These are phyloP conservation scores for Sarcophaga caerulescens DNA, from an alignment of 2,888 invertebrate genomes.

Conservation along the genomic window DNA sequence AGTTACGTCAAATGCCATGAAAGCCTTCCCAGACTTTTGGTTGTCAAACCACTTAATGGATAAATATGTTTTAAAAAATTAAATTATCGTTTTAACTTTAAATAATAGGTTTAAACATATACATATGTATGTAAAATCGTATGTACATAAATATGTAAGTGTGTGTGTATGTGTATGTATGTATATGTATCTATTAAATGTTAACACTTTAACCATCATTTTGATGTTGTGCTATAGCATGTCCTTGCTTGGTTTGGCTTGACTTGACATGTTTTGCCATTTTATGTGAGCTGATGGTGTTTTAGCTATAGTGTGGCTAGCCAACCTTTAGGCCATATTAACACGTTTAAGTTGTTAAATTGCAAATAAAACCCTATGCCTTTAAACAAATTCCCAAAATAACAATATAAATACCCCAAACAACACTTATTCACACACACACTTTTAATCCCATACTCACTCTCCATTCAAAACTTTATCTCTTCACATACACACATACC, in stretches of 20 bases:
- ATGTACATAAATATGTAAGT: too few species aligned
- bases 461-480: not conserved
- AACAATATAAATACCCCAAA: slow-evolving; percentile 48
- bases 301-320: slow-evolving; percentile 8
- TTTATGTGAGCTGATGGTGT: not conserved
- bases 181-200: slow-evolving; percentile 14
- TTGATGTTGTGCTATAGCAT: not conserved
- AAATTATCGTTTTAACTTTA: not conserved
- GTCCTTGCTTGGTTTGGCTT: not conserved
- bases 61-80: too few species aligned
- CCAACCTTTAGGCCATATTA: slow-evolving; percentile 56
- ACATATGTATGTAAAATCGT: not conserved
- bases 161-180: too few species aligned
- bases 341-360: slow-evolving; percentile 63
- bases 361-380: slow-evolving; percentile 48
- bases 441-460: not conserved
- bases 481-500: not conserved
- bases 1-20: too few species aligned
- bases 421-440: slow-evolving; percentile 14
- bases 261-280: slow-evolving; percentile 2
- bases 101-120: too few species aligned
- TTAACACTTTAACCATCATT: slow-evolving; percentile 53
- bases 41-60: too few species aligned
- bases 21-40: too few species aligned
- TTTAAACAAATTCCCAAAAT: slow-evolving; percentile 57